phyloP scores from a whole-genome alignment of 2,797 vertebrate species.

The Trachops cirrhosus region DNA sequence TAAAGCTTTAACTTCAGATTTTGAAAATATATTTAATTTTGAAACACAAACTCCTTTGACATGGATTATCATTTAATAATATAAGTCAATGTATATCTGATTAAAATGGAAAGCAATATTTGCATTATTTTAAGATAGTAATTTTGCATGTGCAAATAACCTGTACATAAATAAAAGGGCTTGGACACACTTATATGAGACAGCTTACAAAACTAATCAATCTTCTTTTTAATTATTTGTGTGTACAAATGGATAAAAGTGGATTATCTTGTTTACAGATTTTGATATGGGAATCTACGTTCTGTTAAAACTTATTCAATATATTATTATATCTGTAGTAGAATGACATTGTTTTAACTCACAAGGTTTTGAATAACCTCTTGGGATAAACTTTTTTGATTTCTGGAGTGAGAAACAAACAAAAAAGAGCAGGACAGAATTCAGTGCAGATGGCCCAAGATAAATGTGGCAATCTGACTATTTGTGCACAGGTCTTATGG shows the following conservation, averaged over 20 bases:
- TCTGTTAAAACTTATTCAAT: background rate
- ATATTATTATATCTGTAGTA: background rate
- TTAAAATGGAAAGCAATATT: background rate
- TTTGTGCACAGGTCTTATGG: background rate
- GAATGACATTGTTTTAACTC: background rate
- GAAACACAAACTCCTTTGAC: background rate
- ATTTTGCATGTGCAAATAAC: background rate
- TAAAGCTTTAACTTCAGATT: background rate
- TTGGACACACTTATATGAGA: background rate
- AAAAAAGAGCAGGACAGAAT: background rate
- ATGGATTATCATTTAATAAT: background rate
- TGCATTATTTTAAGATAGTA: background rate
- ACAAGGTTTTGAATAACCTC: background rate
- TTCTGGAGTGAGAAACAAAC: background rate
- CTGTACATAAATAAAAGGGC: background rate
- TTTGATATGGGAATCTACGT: background rate
- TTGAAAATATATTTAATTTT: background rate
- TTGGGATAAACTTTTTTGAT: background rate
- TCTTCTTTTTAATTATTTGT: background rate
- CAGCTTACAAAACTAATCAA: background rate
- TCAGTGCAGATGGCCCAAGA: background rate
- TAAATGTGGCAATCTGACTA: background rate
- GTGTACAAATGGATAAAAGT: background rate
- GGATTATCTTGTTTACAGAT: background rate
- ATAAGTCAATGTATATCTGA: background rate